phyloP scores from a whole-genome alignment of 2,797 vertebrate species.

The Craterocephalus amniculus region DNA sequence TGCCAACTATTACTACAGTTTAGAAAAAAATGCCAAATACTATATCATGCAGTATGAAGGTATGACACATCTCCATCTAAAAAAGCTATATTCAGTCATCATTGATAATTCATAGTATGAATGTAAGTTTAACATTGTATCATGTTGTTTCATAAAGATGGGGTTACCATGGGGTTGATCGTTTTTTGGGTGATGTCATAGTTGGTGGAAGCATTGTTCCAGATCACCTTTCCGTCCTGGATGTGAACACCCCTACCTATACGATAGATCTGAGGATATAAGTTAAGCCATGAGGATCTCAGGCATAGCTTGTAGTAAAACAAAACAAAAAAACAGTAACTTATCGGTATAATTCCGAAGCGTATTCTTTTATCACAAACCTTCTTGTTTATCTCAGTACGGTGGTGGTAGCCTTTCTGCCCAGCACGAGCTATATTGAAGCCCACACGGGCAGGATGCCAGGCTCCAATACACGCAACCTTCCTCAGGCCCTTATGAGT shows the following conservation, averaged over 20 bases:
- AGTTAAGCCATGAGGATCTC: background rate
- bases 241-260: slow-evolving; percentile 87
- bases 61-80: background rate
- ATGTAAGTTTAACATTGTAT: background rate
- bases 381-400: slow-evolving; percentile 97
- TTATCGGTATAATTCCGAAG: background rate
- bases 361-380: slow-evolving; percentile 59
- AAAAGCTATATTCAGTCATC: background rate
- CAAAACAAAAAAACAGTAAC: background rate
- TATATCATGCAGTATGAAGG: background rate
- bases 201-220: slow-evolving; percentile 89
- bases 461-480: slow-evolving; percentile 95
- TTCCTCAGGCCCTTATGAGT: slow-evolving; percentile 96
- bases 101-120: background rate
- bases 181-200: slow-evolving; percentile 91
- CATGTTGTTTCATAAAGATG: background rate
- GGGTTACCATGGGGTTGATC: slow-evolving; percentile 89
- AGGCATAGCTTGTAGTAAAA: background rate
- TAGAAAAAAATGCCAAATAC: background rate
- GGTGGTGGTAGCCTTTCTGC: slow-evolving; percentile 95
- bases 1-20: background rate
- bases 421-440: slow-evolving; percentile 92
- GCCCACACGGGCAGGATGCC: slow-evolving; percentile 92
- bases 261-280: slow-evolving; percentile 87
- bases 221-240: slow-evolving; percentile 90